Base-by-base conservation (phyloP, 2,113 vertebrate species). In the Ahaetulla prasina region DNA sequence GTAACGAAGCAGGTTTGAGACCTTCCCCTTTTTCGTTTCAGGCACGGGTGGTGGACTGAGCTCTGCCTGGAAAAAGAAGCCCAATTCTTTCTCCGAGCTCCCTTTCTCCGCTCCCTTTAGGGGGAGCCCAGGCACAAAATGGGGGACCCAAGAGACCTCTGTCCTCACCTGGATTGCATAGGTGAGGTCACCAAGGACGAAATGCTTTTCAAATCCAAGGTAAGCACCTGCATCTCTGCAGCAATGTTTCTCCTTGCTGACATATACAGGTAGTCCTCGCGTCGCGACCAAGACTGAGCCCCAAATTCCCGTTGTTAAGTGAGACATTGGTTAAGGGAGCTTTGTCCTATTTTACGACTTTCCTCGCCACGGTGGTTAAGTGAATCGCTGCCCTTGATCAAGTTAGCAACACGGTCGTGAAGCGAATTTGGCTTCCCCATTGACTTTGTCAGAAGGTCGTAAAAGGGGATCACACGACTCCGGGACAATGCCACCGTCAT, bases 181-280 rank as follows among this genome's bases (percentile, higher is more conserved):
- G 99, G 99, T 93, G 99, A 99, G 96, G 98, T 99, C 93, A 99
- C 99, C 94, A 99, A 99, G 94, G 99, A 99, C 53, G 98, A 99
- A 92, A 97, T 99, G 90, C 97, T 99, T 74, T 98, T 98, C 90
- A 99, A 99, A 97, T 99, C 99, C 90, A 99, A 99, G 98, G 99
- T 99, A 97, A 91, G 27, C 8, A 80, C 1, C 45, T 55, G n/a
- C 93, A 23, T 7, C 23, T 90, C 23, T 92, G 86, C 86, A 57
- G 50, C n/a, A 55, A 60, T 18, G 39, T 23, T 23, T 55, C 53
- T 16, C 47, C 50, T 50, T 2, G 6, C 50, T 88, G 35, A n/a
- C n/a, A 8, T 39, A 20, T 20, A 3, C 63, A 8, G 16, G 16
- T 74, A 16, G 16, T 74, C 30, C n/a, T 68, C 4, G 30, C 35